A percentile compares a stretch with the other conserved stretches of the same genome.
phyloP scores from a whole-genome alignment of 2,888 invertebrate species.

The Sturmia bella region DNA sequence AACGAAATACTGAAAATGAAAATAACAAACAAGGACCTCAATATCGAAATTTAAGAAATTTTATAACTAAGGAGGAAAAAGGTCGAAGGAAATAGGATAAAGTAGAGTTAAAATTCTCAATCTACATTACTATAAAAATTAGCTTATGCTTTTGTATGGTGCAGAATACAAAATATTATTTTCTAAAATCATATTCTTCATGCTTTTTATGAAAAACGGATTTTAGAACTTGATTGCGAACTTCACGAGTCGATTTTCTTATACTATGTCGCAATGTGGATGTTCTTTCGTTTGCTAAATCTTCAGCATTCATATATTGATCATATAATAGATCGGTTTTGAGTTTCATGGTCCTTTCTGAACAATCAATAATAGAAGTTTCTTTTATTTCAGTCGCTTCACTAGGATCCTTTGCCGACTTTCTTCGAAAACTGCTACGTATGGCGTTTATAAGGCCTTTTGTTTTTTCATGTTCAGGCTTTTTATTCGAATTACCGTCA shows the following conservation, averaged over 20 bases:
- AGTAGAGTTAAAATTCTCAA: too few relatives aligned
- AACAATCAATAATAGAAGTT: slow-evolving; percentile 78
- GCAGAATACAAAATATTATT: slow-evolving; percentile 62
- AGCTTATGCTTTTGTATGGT: neutral
- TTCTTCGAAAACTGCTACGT: slow-evolving; percentile 79
- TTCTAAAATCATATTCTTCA: slow-evolving; percentile 78
- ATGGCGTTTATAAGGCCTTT: slow-evolving; percentile 73
- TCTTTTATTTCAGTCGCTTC: slow-evolving; percentile 67
- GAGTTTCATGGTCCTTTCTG: slow-evolving; percentile 78
- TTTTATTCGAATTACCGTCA: slow-evolving; percentile 43
- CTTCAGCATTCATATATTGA: slow-evolving; percentile 76
- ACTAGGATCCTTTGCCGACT: slow-evolving; percentile 68
- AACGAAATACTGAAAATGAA: too few relatives aligned
- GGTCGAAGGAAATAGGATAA: too few relatives aligned
- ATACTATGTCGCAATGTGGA: slow-evolving; percentile 78
- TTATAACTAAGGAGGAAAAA: too few relatives aligned
- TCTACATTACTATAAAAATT: too few relatives aligned
- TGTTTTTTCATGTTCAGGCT: slow-evolving; percentile 31
- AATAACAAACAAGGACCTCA: too few relatives aligned
- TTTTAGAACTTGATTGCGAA: slow-evolving; percentile 79
- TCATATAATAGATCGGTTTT: slow-evolving; percentile 75
- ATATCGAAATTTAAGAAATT: too few relatives aligned
- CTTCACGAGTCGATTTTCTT: slow-evolving; percentile 78
- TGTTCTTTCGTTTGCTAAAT: slow-evolving; percentile 77
- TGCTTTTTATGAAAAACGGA: slow-evolving; percentile 79